These are phyloP conservation scores for Drosophila maculinotata DNA, from an alignment of 2,888 invertebrate genomes.

Conservation along the genomic window DNA sequence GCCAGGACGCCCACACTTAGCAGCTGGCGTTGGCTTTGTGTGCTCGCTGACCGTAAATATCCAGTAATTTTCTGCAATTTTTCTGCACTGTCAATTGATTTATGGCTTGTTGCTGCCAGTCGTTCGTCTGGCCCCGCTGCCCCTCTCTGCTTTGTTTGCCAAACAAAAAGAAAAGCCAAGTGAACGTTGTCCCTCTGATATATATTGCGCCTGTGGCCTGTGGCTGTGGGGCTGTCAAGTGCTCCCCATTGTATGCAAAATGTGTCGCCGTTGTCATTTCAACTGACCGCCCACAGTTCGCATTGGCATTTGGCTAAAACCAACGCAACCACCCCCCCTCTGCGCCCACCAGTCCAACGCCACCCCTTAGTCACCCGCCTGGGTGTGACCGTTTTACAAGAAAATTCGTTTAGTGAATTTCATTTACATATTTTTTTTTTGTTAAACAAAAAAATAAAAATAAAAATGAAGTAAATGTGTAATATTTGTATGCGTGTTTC, in stretches of 20 bases:
- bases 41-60: constrained; percentile 75
- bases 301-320: constrained; percentile 30
- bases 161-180: constrained; percentile 66
- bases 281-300: constrained; percentile 51
- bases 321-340: no score
- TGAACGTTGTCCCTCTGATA: constrained; percentile 56
- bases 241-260: constrained; percentile 58
- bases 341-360: not conserved
- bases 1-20: constrained; percentile 22
- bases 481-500: constrained; percentile 36
- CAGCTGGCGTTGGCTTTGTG: constrained; percentile 44
- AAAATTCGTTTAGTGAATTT: constrained; percentile 74
- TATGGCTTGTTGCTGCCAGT: constrained; percentile 62
- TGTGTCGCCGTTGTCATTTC: constrained; percentile 59
- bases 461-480: constrained; percentile 17
- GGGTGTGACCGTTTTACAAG: constrained; percentile 71
- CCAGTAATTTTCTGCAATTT: constrained; percentile 78
- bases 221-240: constrained; percentile 68
- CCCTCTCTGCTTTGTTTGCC: constrained; percentile 54
- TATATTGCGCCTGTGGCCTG: constrained; percentile 53
- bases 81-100: constrained; percentile 75
- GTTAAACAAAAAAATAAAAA: constrained; percentile 4
- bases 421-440: constrained; percentile 47
- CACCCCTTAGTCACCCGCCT: constrained; percentile 16
- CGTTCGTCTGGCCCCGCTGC: constrained; percentile 1